Percentiles rank a stretch among this genome's conserved stretches.
Evolutionary conservation across 2,113 vertebrate genomes (phyloP).

Genomic region (Notechis scutatus): DNA sequence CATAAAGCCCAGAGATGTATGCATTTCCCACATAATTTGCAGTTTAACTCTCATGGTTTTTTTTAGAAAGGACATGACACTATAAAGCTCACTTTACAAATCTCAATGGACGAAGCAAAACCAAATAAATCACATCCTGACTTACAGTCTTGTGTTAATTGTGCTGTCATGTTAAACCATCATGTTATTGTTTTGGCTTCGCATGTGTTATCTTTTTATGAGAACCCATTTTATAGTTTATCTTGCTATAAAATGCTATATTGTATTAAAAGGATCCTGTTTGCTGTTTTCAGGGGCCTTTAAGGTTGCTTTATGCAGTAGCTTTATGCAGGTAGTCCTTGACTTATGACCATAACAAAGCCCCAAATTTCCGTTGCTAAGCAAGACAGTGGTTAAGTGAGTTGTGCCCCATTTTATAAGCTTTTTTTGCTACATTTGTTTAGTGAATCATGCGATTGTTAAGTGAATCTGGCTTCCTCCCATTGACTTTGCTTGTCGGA

Average conservation of each 20-base stretch:
- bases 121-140: neutral
- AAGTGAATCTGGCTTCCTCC: too few relatives aligned
- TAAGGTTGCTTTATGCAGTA: neutral
- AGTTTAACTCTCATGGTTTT: too few relatives aligned
- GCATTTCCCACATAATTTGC: neutral
- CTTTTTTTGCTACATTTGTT: too few relatives aligned
- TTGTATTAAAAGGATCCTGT: neutral
- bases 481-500: too few relatives aligned
- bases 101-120: neutral
- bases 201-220: neutral
- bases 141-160: neutral
- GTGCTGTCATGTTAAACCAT: neutral
- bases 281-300: neutral
- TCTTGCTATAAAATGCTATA: neutral
- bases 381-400: too few relatives aligned
- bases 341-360: neutral
- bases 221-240: neutral
- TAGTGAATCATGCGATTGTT: too few relatives aligned
- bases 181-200: neutral
- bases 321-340: neutral
- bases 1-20: neutral
- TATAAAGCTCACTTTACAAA: neutral
- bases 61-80: neutral
- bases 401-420: too few relatives aligned
- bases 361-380: too few relatives aligned